phyloP scores from a whole-genome alignment of 2,113 vertebrate genomes.

The Proterorhinus semilunaris region DNA sequence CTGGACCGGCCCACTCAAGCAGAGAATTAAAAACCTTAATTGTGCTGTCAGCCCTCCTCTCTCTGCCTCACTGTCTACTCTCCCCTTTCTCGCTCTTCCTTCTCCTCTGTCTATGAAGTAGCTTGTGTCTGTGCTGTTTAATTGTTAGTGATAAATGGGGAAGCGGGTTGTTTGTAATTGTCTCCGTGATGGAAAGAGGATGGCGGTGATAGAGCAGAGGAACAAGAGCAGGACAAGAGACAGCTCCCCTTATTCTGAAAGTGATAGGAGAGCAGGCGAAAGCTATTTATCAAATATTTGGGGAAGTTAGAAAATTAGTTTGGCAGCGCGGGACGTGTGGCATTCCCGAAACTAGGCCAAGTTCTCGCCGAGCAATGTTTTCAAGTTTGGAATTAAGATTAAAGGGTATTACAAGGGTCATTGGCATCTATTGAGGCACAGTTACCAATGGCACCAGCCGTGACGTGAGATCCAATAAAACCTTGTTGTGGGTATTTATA shows the following conservation, averaged over 20 bases:
- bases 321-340: conserved; percentile 19
- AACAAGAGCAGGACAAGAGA: conserved; percentile 32
- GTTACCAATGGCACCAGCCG: background rate
- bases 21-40: conserved; percentile 99
- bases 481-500: background rate
- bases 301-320: conserved; percentile 31
- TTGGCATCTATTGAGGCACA: background rate
- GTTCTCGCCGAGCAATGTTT: background rate
- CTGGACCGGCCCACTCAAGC: conserved; percentile 97
- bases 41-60: conserved; percentile 93
- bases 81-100: conserved; percentile 54
- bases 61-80: conserved; percentile 64
- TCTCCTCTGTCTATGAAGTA: conserved; percentile 50
- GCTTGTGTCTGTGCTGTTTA: conserved; percentile 53
- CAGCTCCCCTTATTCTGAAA: conserved; percentile 27
- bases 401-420: background rate
- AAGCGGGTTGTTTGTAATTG: conserved; percentile 64
- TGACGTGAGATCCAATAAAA: background rate
- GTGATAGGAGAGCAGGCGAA: conserved; percentile 16
- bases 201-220: conserved; percentile 31
- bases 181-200: conserved; percentile 41
- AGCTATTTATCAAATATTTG: conserved; percentile 52
- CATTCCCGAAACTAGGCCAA: conserved; percentile 26
- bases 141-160: conserved; percentile 68
- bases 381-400: background rate